These are phyloP conservation scores for Trypoxylus dichotomus DNA, from an alignment of 1,140 invertebrate genomes.

Conservation along the genomic window DNA sequence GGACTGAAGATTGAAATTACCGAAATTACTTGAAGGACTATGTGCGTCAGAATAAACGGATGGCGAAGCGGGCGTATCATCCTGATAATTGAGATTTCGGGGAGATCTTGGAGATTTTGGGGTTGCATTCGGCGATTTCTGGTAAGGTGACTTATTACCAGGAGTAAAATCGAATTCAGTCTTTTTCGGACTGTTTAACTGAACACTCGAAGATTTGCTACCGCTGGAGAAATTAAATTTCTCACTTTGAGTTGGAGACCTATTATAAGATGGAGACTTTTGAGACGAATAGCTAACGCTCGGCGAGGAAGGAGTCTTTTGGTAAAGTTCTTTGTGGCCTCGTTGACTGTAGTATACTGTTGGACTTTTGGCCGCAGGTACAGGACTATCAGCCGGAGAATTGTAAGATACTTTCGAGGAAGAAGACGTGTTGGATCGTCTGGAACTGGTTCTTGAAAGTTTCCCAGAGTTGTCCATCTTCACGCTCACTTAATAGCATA, in stretches of 20 bases:
- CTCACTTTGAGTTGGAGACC: neutral
- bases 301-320: neutral
- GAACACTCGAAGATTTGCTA: constrained; percentile 7
- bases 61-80: constrained; percentile 10
- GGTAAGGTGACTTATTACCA: neutral
- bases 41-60: constrained; percentile 4
- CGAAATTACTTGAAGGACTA: constrained; percentile 10
- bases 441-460: neutral
- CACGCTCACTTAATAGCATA: neutral
- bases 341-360: neutral
- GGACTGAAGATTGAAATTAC: constrained; percentile 43
- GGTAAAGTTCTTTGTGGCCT: constrained; percentile 11
- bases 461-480: constrained; percentile 10
- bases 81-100: constrained; percentile 5
- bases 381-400: constrained; percentile 13
- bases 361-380: constrained; percentile 6
- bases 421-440: constrained; percentile 5
- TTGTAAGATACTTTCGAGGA: constrained; percentile 24
- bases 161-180: constrained; percentile 19
- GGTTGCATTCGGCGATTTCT: constrained; percentile 25
- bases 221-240: neutral
- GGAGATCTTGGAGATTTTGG: constrained; percentile 26
- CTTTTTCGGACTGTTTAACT: neutral
- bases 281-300: constrained; percentile 10
- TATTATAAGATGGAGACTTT: neutral